Conservation (phyloP, 2,888 invertebrate species). For the Hedya salicella region DNA sequence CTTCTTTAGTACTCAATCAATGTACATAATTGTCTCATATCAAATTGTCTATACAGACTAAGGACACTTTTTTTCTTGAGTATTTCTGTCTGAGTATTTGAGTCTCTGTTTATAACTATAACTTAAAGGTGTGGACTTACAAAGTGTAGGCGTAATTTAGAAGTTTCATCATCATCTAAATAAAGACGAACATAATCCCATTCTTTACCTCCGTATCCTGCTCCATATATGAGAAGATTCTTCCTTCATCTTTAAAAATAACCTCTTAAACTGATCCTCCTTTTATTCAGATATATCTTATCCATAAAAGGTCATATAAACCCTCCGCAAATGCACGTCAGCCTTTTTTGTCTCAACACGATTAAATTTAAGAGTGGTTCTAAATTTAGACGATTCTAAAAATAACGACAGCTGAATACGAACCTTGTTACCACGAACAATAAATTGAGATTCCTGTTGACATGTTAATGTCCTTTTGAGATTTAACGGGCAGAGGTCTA, state of each 20-base stretch:
- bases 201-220: slow-evolving; percentile 1
- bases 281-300: neutral
- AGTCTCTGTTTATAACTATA: too few species aligned
- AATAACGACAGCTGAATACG: slow-evolving; percentile 17
- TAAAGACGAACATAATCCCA: neutral
- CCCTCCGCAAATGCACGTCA: neutral
- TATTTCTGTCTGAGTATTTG: too few species aligned
- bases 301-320: neutral
- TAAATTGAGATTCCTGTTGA: slow-evolving; percentile 5
- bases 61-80: too few species aligned
- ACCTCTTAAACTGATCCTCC: neutral
- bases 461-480: neutral
- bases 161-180: neutral
- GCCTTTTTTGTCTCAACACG: neutral
- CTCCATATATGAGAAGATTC: neutral
- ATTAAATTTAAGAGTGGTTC: slow-evolving; percentile 10
- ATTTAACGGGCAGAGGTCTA: slow-evolving; percentile 1
- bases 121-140: neutral
- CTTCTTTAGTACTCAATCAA: too few species aligned
- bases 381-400: slow-evolving; percentile 31
- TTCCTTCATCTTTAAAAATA: slow-evolving; percentile 20
- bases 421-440: slow-evolving; percentile 10
- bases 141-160: neutral
- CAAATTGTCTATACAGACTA: too few species aligned
- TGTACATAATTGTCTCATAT: too few species aligned